Percentiles rank a stretch among this genome's conserved stretches.
These are phyloP conservation scores for Syngnathus scovelli DNA, from an alignment of 2,113 vertebrate genomes.

Conservation along the genomic window DNA sequence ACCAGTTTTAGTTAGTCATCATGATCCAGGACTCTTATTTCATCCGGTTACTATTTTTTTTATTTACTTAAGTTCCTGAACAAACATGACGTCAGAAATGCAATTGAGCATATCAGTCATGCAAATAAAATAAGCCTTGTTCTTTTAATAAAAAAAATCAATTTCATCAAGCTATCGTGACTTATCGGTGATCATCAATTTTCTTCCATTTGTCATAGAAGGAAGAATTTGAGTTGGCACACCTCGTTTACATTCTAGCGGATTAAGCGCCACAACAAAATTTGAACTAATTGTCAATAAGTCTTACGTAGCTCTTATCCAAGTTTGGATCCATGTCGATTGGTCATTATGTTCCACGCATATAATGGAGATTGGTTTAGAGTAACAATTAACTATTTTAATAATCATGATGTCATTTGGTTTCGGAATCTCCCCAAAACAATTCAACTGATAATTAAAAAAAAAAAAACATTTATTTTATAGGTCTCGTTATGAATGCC, in stretches of 20 bases:
- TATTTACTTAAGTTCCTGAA: not conserved
- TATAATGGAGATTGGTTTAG: not conserved
- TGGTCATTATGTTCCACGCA: not conserved
- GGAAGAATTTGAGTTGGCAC: slow-evolving; percentile 27
- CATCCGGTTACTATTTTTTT: not conserved
- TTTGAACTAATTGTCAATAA: slow-evolving; percentile 3
- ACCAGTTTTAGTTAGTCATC: not conserved
- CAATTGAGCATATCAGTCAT: not conserved
- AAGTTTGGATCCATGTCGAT: not conserved
- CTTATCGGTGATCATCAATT: not conserved
- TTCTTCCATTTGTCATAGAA: not conserved
- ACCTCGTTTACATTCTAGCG: slow-evolving; percentile 20
- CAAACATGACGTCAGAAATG: not conserved
- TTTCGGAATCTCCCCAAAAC: not conserved
- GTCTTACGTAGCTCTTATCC: not conserved
- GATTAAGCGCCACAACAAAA: not conserved
- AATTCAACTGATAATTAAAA: too few species aligned
- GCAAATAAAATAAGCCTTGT: not conserved
- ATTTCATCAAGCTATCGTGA: not conserved
- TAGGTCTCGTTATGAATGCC: too few species aligned
- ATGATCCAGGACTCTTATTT: not conserved
- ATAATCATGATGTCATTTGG: not conserved
- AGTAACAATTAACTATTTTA: not conserved
- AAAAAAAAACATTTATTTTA: too few species aligned
- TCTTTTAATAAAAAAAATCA: not conserved